A percentile compares a stretch with the other conserved stretches of the same genome.
Conservation (phyloP, 2,888 invertebrate genomes). For the Acanthosepion pharaonis region DNA sequence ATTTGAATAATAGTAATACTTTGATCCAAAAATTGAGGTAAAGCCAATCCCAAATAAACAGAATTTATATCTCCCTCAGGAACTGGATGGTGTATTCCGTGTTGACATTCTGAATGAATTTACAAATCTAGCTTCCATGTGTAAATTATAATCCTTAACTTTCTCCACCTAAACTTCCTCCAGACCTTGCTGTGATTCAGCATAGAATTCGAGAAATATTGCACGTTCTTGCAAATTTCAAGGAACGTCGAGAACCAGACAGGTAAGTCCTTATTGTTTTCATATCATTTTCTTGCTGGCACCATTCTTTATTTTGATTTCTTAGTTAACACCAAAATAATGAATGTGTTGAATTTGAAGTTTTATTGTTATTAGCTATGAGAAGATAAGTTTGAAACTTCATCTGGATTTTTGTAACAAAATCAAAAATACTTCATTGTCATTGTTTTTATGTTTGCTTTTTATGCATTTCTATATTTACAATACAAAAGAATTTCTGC, state of each 20-base stretch:
- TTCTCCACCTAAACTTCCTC: conserved; percentile 61
- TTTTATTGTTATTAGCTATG: too few species aligned
- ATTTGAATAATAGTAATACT: not conserved
- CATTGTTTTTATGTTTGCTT: too few species aligned
- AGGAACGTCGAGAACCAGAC: conserved; percentile 74
- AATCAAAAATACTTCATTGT: too few species aligned
- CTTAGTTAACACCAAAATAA: too few species aligned
- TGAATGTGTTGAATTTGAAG: too few species aligned
- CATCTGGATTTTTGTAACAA: too few species aligned
- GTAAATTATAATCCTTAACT: conserved; percentile 68
- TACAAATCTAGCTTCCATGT: not conserved
- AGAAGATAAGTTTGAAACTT: too few species aligned
- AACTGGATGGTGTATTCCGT: not conserved
- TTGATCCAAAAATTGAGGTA: not conserved
- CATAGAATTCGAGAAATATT: conserved; percentile 90
- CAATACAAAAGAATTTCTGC: too few species aligned
- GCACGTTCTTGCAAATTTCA: conserved; percentile 86
- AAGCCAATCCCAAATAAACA: not conserved
- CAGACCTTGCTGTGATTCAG: conserved; percentile 85
- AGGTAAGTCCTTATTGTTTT: conserved; percentile 63
- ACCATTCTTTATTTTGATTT: not conserved
- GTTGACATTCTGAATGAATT: not conserved
- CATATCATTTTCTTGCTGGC: not conserved
- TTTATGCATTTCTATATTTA: too few species aligned
- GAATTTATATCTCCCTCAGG: not conserved